Percentiles rank a stretch among this genome's conserved stretches.
Conservation (phyloP, 1,140 invertebrate species). For the Ectropis grisescens region DNA sequence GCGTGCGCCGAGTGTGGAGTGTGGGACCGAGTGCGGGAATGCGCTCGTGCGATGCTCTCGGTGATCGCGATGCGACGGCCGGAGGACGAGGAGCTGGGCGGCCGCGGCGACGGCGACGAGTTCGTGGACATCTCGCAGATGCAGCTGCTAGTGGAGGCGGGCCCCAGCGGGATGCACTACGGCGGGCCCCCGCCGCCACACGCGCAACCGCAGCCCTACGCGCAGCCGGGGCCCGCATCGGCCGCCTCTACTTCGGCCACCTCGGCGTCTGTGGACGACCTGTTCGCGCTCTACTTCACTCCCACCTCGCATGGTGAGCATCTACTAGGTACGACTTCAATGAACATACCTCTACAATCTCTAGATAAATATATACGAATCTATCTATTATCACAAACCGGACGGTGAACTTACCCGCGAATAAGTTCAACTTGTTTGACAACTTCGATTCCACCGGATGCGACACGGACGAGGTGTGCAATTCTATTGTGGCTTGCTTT, state of each 20-base stretch:
- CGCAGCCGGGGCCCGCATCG: conserved; percentile 22
- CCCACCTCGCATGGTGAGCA: conserved; percentile 47
- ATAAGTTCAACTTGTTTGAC: no score
- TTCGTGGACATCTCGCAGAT: conserved; percentile 75
- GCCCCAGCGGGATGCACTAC: conserved; percentile 57
- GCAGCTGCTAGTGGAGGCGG: conserved; percentile 71
- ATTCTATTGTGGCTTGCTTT: no score
- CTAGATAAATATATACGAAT: no score
- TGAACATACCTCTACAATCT: no score
- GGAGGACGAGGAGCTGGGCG: conserved; percentile 62
- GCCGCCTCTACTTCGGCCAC: conserved; percentile 19
- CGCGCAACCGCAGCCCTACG: conserved; percentile 53
- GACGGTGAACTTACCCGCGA: no score
- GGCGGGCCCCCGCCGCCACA: conserved; percentile 54
- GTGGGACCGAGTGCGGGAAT: conserved; percentile 43
- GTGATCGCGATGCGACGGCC: conserved; percentile 64
- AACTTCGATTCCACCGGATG: no score
- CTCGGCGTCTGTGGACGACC: conserved; percentile 50
- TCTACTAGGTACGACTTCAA: conserved; percentile 13
- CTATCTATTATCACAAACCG: no score
- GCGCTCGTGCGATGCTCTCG: conserved; percentile 64
- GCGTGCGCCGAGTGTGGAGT: conserved; percentile 11
- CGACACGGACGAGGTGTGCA: no score
- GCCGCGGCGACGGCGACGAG: conserved; percentile 65
- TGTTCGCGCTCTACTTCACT: conserved; percentile 56